Evolutionary conservation across 2,113 vertebrate genomes (phyloP).

Genomic region (Serilophus lunatus): DNA sequence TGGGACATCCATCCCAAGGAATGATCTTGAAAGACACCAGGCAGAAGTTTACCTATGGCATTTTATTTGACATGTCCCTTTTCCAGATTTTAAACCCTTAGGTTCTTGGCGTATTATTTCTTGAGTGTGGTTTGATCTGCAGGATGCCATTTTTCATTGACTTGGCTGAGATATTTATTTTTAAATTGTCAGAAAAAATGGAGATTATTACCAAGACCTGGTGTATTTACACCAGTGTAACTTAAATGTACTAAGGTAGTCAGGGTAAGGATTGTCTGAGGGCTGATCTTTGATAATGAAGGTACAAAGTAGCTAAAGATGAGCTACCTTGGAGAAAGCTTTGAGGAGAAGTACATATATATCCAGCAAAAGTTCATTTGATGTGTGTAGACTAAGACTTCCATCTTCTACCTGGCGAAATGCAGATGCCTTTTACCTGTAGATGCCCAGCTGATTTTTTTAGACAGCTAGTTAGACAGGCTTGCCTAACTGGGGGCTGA

Average conservation of each 20-base stretch:
- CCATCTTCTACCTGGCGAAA: background rate
- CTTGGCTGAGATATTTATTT: background rate
- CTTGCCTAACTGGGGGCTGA: background rate
- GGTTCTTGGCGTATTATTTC: background rate
- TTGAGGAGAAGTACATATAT: background rate
- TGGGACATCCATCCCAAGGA: background rate
- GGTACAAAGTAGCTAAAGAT: background rate
- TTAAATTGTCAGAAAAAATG: background rate
- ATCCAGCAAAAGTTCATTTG: background rate
- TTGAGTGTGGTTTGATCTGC: background rate
- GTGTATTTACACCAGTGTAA: background rate
- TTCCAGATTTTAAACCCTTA: background rate
- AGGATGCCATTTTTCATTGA: background rate
- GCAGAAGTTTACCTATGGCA: background rate
- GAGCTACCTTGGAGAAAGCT: background rate
- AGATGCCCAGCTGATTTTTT: background rate
- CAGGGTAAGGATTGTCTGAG: background rate
- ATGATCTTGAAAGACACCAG: background rate
- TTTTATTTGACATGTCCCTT: background rate
- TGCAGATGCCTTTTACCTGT: background rate
- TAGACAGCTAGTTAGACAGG: background rate
- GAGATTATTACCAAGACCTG: background rate
- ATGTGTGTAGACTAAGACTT: background rate
- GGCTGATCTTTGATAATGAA: background rate
- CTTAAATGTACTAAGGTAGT: background rate